Conservation (phyloP, 2,797 vertebrate genomes). For the Poeciliopsis infans region DNA sequence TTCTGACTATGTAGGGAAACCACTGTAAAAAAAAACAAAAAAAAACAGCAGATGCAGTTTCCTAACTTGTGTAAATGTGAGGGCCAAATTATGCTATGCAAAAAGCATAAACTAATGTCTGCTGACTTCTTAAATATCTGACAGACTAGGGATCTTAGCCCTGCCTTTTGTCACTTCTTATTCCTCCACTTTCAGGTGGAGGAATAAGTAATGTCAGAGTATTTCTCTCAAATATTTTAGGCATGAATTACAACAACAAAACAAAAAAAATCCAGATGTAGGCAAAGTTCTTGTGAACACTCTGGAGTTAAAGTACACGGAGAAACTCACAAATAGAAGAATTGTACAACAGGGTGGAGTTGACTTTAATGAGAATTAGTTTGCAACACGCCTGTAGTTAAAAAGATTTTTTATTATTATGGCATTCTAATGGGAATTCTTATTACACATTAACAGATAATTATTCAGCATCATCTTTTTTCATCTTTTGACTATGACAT, state of each 20-base stretch:
- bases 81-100: not conserved
- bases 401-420: not conserved
- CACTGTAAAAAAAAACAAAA: not conserved
- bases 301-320: not conserved
- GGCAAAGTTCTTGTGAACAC: not conserved
- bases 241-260: not conserved
- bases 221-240: not conserved
- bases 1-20: not conserved
- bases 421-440: not conserved
- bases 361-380: not conserved
- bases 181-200: not conserved
- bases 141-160: not conserved
- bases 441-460: not conserved
- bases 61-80: not conserved
- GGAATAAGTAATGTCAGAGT: not conserved
- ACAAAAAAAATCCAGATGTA: not conserved
- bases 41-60: not conserved
- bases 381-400: not conserved
- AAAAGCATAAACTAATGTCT: not conserved
- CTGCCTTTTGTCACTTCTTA: not conserved
- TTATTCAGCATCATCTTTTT: not conserved
- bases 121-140: not conserved
- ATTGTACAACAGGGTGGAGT: not conserved
- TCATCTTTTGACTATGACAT: not conserved
- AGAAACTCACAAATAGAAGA: not conserved